Conservation (phyloP, 92 coral and sea anemone genomes). For the Zoanthus gigantus region DNA sequence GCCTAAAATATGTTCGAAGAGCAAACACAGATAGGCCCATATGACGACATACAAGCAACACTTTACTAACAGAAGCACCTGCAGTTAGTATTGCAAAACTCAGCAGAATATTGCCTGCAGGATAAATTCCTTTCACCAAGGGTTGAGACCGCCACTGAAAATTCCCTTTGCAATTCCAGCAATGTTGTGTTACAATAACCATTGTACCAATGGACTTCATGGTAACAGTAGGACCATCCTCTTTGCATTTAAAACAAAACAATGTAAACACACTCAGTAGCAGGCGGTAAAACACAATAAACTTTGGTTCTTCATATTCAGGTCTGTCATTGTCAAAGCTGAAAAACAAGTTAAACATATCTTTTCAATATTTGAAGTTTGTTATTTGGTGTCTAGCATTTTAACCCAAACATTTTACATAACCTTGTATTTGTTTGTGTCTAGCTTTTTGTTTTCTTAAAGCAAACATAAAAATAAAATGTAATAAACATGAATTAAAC, state of each 20-base stretch:
- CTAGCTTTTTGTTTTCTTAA: background rate
- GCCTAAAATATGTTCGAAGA: slow-evolving; percentile 32
- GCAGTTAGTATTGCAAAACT: slow-evolving; percentile 51
- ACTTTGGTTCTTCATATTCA: slow-evolving; percentile 40
- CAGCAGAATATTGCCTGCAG: slow-evolving; percentile 51
- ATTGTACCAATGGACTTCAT: slow-evolving; percentile 43
- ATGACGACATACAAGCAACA: slow-evolving; percentile 41
- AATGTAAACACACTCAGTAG: slow-evolving; percentile 37
- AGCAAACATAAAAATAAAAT: background rate
- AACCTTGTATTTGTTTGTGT: background rate
- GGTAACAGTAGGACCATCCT: slow-evolving; percentile 27
- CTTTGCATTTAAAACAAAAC: slow-evolving; percentile 58
- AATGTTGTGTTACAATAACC: slow-evolving; percentile 40
- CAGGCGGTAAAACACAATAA: slow-evolving; percentile 46
- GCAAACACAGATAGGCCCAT: slow-evolving; percentile 50
- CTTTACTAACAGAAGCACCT: slow-evolving; percentile 51
- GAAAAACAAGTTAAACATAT: background rate
- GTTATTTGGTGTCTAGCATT: background rate
- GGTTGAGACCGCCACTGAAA: slow-evolving; percentile 54
- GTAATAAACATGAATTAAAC: background rate
- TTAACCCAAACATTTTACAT: background rate
- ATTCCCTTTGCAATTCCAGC: slow-evolving; percentile 11
- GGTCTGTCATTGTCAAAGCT: slow-evolving; percentile 25
- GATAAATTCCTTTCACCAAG: slow-evolving; percentile 16
- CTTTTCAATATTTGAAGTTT: background rate